Percentiles rank a stretch among this genome's conserved stretches.
phyloP scores from a whole-genome alignment of 1,140 invertebrate species.

The Drosophila equinoxialis region DNA sequence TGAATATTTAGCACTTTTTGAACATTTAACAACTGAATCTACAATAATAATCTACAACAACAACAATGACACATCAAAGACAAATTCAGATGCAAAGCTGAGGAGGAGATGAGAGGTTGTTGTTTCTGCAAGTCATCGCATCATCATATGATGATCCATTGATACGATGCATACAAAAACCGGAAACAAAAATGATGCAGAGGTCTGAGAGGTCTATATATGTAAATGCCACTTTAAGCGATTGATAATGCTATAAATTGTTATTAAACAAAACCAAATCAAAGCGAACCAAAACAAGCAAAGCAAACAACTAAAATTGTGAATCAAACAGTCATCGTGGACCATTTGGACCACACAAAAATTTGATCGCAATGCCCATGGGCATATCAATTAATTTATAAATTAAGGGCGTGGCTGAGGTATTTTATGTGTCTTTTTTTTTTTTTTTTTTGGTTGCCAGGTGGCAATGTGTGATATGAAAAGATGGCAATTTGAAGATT shows the following conservation, averaged over 20 bases:
- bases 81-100: background rate
- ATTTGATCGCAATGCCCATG: slow-evolving; percentile 5
- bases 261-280: slow-evolving; percentile 1
- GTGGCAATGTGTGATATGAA: slow-evolving; percentile 5
- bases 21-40: slow-evolving; percentile 1
- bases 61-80: background rate
- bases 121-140: slow-evolving; percentile 2
- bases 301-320: background rate
- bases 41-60: background rate
- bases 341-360: background rate
- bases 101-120: background rate
- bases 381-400: slow-evolving; percentile 14
- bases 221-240: slow-evolving; percentile 3
- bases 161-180: slow-evolving; percentile 5
- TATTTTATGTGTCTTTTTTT: background rate
- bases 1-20: slow-evolving; percentile 21
- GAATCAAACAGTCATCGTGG: background rate
- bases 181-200: slow-evolving; percentile 7
- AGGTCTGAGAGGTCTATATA: background rate
- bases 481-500: background rate
- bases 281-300: background rate
- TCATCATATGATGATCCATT: background rate
- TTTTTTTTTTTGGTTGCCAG: slow-evolving; percentile 7
- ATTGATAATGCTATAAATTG: slow-evolving; percentile 2
- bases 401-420: slow-evolving; percentile 10